Evolutionary conservation across 2,888 invertebrate species (phyloP).

Genomic region (Ptychoptera contaminata): DNA sequence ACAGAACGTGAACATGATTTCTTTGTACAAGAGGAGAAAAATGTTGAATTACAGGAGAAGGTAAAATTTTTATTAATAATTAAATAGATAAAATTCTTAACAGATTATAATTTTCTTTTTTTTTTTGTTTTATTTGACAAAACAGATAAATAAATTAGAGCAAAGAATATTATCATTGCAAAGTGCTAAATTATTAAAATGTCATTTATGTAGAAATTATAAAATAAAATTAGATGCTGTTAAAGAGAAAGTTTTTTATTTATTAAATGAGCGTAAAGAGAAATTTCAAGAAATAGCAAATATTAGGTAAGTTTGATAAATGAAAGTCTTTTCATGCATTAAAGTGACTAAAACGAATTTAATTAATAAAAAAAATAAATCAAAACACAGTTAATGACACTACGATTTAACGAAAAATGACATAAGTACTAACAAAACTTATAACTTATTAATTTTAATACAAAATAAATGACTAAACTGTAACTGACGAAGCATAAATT

Average conservation of each 20-base stretch:
- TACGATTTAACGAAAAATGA: too few relatives aligned
- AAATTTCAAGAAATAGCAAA: slow-evolving; percentile 6
- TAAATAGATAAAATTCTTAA: too few relatives aligned
- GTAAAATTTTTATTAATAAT: not conserved
- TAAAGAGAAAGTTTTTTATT: slow-evolving; percentile 3
- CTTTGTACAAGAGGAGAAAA: slow-evolving; percentile 3
- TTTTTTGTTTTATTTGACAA: not conserved
- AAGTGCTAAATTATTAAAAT: slow-evolving; percentile 7
- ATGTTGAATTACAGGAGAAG: not conserved
- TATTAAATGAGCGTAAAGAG: slow-evolving; percentile 6
- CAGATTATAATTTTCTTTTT: too few relatives aligned
- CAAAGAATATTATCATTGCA: slow-evolving; percentile 8
- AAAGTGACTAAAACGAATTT: too few relatives aligned
- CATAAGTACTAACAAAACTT: too few relatives aligned
- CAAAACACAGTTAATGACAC: too few relatives aligned
- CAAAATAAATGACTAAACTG: too few relatives aligned
- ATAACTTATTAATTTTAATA: too few relatives aligned
- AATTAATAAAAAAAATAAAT: too few relatives aligned
- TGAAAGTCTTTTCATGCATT: too few relatives aligned
- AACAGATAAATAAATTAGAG: slow-evolving; percentile 4
- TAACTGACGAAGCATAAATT: too few relatives aligned
- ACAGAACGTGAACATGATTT: slow-evolving; percentile 34
- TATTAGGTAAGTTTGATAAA: slow-evolving; percentile 5
- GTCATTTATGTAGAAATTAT: slow-evolving; percentile 3
- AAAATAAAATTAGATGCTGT: slow-evolving; percentile 4